Base-by-base conservation (phyloP, 2,113 vertebrate genomes). In the Mus pahari region DNA sequence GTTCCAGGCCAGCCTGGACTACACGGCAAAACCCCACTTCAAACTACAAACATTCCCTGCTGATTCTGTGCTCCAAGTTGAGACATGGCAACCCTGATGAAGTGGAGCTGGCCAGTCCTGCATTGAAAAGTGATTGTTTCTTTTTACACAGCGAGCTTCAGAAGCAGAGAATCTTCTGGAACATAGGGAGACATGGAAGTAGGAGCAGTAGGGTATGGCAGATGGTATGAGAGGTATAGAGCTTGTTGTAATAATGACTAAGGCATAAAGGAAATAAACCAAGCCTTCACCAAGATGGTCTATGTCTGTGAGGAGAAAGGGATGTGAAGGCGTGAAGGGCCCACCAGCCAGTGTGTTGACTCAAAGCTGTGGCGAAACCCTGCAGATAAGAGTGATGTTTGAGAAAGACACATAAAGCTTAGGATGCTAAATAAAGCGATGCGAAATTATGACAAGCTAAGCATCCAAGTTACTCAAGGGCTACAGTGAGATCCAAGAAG, bases 401-500 rank as follows among this genome's bases (percentile, higher is more conserved):
- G 24, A 92, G 84, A 45, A 74, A 78, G 53, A 70, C 66, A 14
- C 66, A 39, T 1, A 60, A 84, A 88, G 33, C 64, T 13, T 22
- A 26, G 39, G 42, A 77, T 48, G 62, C 70, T 96, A 94, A 96
- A 91, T 90, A 73, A 84, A 88, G 90, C 53, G 64, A 84, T 36
- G 10, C 13, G 70, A 42, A 88, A 86, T 86, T 55, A 77, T 78
- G 60, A 86, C 66, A 1, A n/a, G 77, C 82, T 68, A 66, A 81
- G 70, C 33, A 71, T 92, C 66, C 86, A 92, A 77, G 81, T 79
- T 92, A 48, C 60, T 86, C 53, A 19, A 26, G 50, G 53, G 58
- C 33, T 78, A 3, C 1, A 1, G 13, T 24, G 90, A 81, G 79
- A 91, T 78, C 94, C 92, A 96, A 94, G 66, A 94, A 95, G 91